These are phyloP conservation scores for Hecatera dysodea DNA, from an alignment of 2,888 invertebrate species.

Conservation along the genomic window DNA sequence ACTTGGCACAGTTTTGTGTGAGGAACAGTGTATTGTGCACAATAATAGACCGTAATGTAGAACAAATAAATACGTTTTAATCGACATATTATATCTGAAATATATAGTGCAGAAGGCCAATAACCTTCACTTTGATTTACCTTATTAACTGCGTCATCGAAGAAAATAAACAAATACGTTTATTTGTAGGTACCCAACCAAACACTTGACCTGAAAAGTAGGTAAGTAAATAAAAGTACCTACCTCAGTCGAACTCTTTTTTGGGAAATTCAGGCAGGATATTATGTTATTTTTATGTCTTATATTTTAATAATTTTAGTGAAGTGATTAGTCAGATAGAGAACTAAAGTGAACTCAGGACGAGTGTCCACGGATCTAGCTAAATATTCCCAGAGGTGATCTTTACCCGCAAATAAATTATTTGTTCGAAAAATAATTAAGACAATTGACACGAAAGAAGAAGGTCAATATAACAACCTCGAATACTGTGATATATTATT, in stretches of 20 bases:
- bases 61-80: neutral
- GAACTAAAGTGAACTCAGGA: neutral
- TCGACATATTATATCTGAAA: neutral
- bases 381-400: neutral
- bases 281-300: neutral
- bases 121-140: constrained; percentile 7
- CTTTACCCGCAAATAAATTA: neutral
- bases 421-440: neutral
- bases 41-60: neutral
- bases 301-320: neutral
- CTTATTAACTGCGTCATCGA: neutral
- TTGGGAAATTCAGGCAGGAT: too few species aligned
- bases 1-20: constrained; percentile 24
- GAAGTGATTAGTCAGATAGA: neutral
- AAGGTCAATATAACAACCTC: constrained; percentile 17
- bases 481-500: constrained; percentile 26
- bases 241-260: too few species aligned
- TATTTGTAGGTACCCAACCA: neutral
- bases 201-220: neutral
- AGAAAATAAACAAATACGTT: neutral
- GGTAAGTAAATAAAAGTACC: neutral
- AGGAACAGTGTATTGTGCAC: constrained; percentile 8
- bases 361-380: neutral
- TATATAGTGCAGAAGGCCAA: neutral
- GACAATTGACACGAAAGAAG: neutral